These are phyloP conservation scores for Pithys albifrons DNA, from an alignment of 2,113 vertebrate species.

Conservation along the genomic window DNA sequence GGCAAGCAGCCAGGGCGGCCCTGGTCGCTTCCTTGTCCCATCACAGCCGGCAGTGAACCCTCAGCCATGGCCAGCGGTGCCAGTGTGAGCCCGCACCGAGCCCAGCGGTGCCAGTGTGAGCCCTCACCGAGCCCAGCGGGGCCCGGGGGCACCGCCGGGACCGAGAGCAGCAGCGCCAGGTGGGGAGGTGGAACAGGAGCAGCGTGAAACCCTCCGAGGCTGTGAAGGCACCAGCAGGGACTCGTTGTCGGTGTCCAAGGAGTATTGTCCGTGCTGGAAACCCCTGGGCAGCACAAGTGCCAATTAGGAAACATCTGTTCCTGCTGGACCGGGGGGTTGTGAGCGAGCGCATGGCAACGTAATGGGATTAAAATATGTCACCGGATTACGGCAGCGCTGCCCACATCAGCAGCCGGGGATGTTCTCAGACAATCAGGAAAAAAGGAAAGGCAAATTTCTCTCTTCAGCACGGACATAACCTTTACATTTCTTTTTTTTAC, in stretches of 20 bases:
- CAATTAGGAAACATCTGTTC: constrained; percentile 54
- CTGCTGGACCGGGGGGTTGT: not conserved
- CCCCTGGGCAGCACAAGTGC: constrained; percentile 15
- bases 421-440: not conserved
- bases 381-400: constrained; percentile 9
- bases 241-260: not conserved
- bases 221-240: not conserved
- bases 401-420: constrained; percentile 2
- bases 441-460: not conserved
- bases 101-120: not conserved
- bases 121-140: fast-evolving
- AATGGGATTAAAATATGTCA: constrained; percentile 63
- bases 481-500: not conserved
- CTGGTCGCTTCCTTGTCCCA: not conserved
- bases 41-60: not conserved
- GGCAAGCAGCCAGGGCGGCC: not conserved
- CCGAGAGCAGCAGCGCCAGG: not conserved
- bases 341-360: constrained; percentile 38
- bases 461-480: not conserved
- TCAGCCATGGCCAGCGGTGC: fast-evolving
- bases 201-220: not conserved
- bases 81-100: not conserved
- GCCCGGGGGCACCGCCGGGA: not conserved
- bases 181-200: not conserved
- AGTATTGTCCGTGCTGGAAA: not conserved